Percentiles rank a stretch among this genome's conserved stretches.
phyloP scores from a whole-genome alignment of 2,888 invertebrate species.

The Polymixis flavicincta region DNA sequence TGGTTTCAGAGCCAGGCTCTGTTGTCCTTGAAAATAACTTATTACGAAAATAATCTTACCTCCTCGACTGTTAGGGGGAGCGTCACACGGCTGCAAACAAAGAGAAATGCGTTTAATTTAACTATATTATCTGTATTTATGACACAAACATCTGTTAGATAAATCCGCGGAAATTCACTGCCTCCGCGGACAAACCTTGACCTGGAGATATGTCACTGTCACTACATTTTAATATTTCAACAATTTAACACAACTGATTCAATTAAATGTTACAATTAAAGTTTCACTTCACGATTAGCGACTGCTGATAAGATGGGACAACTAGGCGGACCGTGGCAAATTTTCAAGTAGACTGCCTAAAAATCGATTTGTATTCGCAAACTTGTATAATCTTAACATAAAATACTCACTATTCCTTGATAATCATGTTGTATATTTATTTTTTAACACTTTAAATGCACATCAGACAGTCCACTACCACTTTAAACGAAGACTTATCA shows the following conservation, averaged over 20 bases:
- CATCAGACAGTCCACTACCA: conserved; percentile 90
- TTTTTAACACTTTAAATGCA: conserved; percentile 86
- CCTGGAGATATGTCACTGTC: conserved; percentile 84
- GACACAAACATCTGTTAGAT: conserved; percentile 74
- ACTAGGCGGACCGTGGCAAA: conserved; percentile 71
- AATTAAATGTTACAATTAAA: conserved; percentile 50
- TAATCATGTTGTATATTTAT: conserved; percentile 91
- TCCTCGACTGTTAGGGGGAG: conserved; percentile 99
- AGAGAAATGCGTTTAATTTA: conserved; percentile 63
- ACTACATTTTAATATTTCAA: conserved; percentile 64
- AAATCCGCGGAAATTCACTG: conserved; percentile 63
- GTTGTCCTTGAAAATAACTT: conserved; percentile 62
- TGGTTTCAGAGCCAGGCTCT: conserved; percentile 37
- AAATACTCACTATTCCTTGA: conserved; percentile 93
- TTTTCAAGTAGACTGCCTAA: conserved; percentile 74
- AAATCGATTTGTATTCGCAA: conserved; percentile 87
- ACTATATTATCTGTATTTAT: conserved; percentile 38
- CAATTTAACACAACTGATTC: conserved; percentile 55
- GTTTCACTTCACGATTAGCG: conserved; percentile 56
- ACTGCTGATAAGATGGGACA: conserved; percentile 74
- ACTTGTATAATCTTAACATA: conserved; percentile 82
- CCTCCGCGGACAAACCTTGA: conserved; percentile 76
- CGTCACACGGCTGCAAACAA: conserved; percentile 96
- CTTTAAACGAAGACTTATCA: conserved; percentile 86
- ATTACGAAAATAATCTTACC: conserved; percentile 91